phyloP scores from a whole-genome alignment of 2,113 vertebrate species.

The Pantherophis guttatus region DNA sequence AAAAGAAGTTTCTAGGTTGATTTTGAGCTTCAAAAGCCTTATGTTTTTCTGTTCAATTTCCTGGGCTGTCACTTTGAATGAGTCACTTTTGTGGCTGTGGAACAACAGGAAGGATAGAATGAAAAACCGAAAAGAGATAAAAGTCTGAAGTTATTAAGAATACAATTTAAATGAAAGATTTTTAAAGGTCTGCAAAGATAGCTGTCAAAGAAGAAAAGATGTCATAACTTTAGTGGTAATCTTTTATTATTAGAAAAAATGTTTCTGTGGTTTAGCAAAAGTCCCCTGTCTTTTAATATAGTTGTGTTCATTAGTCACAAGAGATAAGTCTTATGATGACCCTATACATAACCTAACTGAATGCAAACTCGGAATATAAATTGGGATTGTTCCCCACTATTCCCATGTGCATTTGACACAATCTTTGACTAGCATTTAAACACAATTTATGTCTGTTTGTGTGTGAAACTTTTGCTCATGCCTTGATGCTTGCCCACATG shows the following conservation, averaged over 20 bases:
- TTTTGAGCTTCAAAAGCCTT: conserved; percentile 24
- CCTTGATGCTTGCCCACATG: background rate
- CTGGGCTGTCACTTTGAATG: conserved; percentile 36
- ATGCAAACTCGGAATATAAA: background rate
- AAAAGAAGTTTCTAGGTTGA: background rate
- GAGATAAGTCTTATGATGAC: background rate
- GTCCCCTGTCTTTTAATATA: background rate
- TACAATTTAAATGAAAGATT: background rate
- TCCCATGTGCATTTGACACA: background rate
- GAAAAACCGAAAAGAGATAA: background rate
- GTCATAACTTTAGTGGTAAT: background rate
- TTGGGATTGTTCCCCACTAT: background rate
- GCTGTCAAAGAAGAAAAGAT: background rate
- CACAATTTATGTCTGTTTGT: background rate
- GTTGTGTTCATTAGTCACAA: background rate
- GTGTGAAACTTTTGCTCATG: background rate
- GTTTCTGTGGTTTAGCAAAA: background rate
- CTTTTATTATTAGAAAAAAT: background rate
- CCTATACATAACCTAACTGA: background rate
- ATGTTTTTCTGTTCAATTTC: conserved; percentile 10
- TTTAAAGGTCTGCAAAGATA: conserved; percentile 5
- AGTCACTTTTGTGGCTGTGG: conserved; percentile 40
- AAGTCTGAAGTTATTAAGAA: background rate
- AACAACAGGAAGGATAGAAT: background rate
- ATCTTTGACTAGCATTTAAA: background rate